A percentile compares a stretch with the other conserved stretches of the same genome.
These are phyloP conservation scores for Rhynchonycteris naso DNA, from an alignment of 2,797 vertebrate genomes.

Conservation along the genomic window DNA sequence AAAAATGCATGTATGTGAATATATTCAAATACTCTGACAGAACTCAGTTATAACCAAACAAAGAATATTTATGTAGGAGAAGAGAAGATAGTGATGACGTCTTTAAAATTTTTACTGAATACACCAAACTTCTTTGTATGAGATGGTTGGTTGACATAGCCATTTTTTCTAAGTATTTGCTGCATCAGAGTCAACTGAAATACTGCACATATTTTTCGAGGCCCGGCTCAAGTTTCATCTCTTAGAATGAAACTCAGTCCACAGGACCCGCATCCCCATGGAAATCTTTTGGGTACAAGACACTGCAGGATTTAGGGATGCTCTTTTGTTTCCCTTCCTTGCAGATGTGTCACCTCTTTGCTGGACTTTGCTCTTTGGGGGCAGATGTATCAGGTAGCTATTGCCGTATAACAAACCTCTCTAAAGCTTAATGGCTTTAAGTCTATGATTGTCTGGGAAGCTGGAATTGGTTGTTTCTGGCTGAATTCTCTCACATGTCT, in stretches of 20 bases:
- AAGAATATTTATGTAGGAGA: background rate
- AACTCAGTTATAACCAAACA: background rate
- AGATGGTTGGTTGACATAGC: background rate
- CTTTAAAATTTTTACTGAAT: background rate
- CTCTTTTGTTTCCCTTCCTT: background rate
- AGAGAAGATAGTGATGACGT: background rate
- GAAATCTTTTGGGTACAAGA: background rate
- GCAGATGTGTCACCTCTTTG: background rate
- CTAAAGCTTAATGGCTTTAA: background rate
- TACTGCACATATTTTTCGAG: background rate
- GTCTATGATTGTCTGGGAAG: background rate
- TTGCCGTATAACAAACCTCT: background rate
- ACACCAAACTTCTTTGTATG: background rate
- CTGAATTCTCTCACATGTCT: background rate
- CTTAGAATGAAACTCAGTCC: background rate
- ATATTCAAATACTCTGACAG: background rate
- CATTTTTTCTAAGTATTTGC: background rate
- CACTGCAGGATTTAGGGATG: background rate
- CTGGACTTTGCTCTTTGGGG: background rate
- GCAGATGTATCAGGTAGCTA: background rate
- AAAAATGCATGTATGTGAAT: background rate
- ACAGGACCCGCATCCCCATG: background rate
- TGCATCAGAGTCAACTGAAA: background rate
- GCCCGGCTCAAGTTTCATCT: background rate
- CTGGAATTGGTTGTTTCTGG: background rate